Percentiles rank a stretch among this genome's conserved stretches.
phyloP scores from a whole-genome alignment of 2,888 invertebrate genomes.

The Syrphus vitripennis region DNA sequence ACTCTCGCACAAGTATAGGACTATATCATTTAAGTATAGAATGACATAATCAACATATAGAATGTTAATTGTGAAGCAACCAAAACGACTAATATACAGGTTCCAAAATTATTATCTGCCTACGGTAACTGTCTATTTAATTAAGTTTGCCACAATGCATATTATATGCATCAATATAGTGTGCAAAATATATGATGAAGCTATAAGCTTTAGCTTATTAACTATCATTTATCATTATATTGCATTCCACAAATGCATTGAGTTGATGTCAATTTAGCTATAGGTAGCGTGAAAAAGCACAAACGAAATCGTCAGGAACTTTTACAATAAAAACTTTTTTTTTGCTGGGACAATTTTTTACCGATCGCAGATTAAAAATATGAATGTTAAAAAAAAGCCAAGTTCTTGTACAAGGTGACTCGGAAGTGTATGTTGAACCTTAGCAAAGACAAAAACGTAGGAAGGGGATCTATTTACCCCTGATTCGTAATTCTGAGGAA shows the following conservation, averaged over 20 bases:
- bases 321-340: too few species aligned
- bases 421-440: too few species aligned
- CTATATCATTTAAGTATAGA: slow-evolving; percentile 29
- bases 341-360: too few species aligned
- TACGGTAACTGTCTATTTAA: slow-evolving; percentile 51
- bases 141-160: slow-evolving; percentile 31
- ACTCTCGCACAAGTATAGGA: neutral
- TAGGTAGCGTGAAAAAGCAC: too few species aligned
- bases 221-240: neutral
- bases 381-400: too few species aligned
- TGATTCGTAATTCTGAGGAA: too few species aligned
- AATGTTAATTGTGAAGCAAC: slow-evolving; percentile 48
- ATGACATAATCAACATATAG: slow-evolving; percentile 56
- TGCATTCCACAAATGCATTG: neutral
- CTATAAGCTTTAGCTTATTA: neutral
- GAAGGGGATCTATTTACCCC: too few species aligned
- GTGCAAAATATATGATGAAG: slow-evolving; percentile 5
- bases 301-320: too few species aligned
- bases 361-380: too few species aligned
- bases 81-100: neutral
- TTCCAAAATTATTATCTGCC: slow-evolving; percentile 44
- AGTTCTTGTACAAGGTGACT: too few species aligned
- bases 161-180: neutral
- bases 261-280: neutral
- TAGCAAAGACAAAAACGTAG: too few species aligned